Percentiles rank a stretch among this genome's conserved stretches.
phyloP scores from a whole-genome alignment of 1,140 invertebrate genomes.

The Aphidius gifuensis region DNA sequence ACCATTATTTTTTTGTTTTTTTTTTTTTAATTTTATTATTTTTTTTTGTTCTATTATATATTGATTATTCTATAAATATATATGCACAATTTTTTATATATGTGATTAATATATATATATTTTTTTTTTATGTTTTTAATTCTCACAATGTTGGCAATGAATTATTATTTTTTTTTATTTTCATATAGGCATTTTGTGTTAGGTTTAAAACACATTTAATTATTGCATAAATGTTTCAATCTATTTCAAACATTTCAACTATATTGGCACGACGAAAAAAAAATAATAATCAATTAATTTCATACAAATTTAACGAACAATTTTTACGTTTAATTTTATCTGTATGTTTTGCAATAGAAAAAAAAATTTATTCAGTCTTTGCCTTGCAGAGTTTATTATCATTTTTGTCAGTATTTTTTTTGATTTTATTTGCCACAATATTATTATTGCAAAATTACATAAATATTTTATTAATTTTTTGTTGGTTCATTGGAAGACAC shows the following conservation, averaged over 20 bases:
- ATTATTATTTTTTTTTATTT: constrained; percentile 23
- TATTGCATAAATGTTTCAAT: constrained; percentile 12
- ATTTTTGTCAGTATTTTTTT: too few relatives aligned
- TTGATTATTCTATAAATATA: too few relatives aligned
- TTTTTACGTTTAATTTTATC: constrained; percentile 33
- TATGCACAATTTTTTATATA: too few relatives aligned
- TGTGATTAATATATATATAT: too few relatives aligned
- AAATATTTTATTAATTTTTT: constrained; percentile 25
- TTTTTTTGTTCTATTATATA: too few relatives aligned
- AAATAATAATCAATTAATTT: constrained; percentile 20
- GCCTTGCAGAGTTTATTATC: constrained; percentile 18
- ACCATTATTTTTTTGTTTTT: constrained; percentile 21
- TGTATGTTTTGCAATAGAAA: constrained; percentile 12
- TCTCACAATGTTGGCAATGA: too few relatives aligned
- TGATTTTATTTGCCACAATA: constrained; percentile 1
- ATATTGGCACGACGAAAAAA: constrained; percentile 30
- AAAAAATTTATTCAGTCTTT: constrained; percentile 35
- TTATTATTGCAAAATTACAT: constrained; percentile 6
- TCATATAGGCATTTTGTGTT: constrained; percentile 37
- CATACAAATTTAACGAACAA: not conserved
- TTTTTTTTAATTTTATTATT: constrained; percentile 9
- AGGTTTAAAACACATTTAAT: constrained; percentile 1
- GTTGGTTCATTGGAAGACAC: constrained; percentile 38
- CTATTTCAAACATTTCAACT: constrained; percentile 5
- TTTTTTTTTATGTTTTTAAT: too few relatives aligned